Evolutionary conservation across 2,888 invertebrate genomes (phyloP).

Genomic region (Rotaria socialis): DNA sequence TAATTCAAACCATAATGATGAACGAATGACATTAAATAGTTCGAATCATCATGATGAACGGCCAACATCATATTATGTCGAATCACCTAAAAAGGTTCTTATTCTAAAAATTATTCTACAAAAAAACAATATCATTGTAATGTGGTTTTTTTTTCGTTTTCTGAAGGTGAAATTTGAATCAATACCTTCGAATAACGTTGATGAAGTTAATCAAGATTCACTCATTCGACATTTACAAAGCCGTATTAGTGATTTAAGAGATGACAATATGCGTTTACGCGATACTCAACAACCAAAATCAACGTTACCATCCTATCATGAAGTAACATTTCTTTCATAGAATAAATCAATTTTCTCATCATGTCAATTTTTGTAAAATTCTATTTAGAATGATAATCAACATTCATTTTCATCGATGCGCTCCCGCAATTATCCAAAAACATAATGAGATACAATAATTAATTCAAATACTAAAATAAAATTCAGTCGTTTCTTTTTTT

Average conservation of each 20-base stretch:
- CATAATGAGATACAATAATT: background rate
- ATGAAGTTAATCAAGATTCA: background rate
- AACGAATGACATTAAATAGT: background rate
- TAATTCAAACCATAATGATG: background rate
- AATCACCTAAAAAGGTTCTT: background rate
- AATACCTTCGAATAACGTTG: background rate
- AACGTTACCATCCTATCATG: background rate
- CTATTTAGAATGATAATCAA: background rate
- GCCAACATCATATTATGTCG: no score
- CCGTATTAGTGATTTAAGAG: constrained; percentile 24
- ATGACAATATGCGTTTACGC: constrained; percentile 28
- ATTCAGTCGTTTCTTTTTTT: background rate
- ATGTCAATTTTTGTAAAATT: background rate
- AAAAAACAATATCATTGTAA: background rate
- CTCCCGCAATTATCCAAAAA: background rate
- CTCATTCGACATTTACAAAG: constrained; percentile 37
- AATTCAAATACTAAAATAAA: background rate
- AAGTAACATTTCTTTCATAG: background rate
- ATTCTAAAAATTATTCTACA: background rate
- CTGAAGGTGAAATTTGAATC: background rate
- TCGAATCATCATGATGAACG: background rate
- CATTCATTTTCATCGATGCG: background rate
- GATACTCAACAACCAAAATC: background rate
- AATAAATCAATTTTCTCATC: no score
- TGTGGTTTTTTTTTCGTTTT: background rate